These are phyloP conservation scores for Hippocampus kuda DNA, from an alignment of 2,797 vertebrate genomes.

Conservation along the genomic window DNA sequence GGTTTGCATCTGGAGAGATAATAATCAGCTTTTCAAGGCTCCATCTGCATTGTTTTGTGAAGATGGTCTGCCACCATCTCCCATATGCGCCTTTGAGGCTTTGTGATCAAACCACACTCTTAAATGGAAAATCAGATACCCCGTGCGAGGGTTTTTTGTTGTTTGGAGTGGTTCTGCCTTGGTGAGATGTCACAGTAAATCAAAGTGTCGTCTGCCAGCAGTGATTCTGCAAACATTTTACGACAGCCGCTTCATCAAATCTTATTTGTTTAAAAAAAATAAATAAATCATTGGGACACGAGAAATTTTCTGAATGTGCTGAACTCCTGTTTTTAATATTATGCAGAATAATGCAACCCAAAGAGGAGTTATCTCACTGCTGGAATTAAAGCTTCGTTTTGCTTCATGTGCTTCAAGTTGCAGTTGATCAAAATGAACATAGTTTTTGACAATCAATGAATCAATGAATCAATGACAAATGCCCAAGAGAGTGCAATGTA, in stretches of 20 bases:
- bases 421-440: background rate
- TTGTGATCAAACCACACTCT: constrained; percentile 37
- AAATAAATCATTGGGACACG: background rate
- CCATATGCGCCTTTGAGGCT: constrained; percentile 31
- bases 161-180: constrained; percentile 4
- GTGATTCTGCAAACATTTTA: background rate
- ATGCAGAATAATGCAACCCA: too few relatives aligned
- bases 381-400: background rate
- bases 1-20: constrained; percentile 50
- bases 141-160: constrained; percentile 12
- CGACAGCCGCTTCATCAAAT: background rate
- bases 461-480: too few relatives aligned
- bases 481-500: background rate
- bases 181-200: background rate
- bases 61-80: constrained; percentile 22
- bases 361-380: background rate
- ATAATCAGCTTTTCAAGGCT: constrained; percentile 45
- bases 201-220: background rate
- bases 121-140: constrained; percentile 29
- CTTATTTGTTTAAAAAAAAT: background rate
- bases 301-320: background rate
- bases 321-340: background rate
- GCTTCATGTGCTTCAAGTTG: background rate
- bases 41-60: constrained; percentile 35
- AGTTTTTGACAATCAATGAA: background rate